A percentile compares a stretch with the other conserved stretches of the same genome.
phyloP scores from a whole-genome alignment of 1,140 invertebrate genomes.

The Berghia stephanieae region DNA sequence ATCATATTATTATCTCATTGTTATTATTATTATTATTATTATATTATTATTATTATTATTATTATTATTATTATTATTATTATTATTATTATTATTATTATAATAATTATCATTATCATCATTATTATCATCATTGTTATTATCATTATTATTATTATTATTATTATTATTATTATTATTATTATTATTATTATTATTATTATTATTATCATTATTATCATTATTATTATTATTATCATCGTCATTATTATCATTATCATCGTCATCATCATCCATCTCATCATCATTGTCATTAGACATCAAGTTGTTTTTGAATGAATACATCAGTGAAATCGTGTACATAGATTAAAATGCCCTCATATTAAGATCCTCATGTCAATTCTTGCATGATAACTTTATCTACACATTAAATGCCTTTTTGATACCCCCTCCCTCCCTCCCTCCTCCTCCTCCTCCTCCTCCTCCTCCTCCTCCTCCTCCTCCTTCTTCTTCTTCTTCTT shows the following conservation, averaged over 20 bases:
- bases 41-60: not conserved
- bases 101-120: not conserved
- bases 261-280: too few relatives aligned
- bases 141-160: not conserved
- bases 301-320: not conserved
- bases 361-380: not conserved
- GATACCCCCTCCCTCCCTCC: conserved; percentile 13
- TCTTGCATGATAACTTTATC: not conserved
- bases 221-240: not conserved
- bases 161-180: not conserved
- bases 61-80: not conserved
- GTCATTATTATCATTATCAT: not conserved
- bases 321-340: not conserved
- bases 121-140: not conserved
- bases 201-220: not conserved
- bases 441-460: conserved; percentile 21
- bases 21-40: not conserved
- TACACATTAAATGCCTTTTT: not conserved
- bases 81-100: not conserved
- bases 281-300: not conserved
- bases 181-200: not conserved
- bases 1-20: too few relatives aligned
- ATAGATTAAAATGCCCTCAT: not conserved
- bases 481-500: conserved; percentile 4
- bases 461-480: not conserved